A percentile compares a stretch with the other conserved stretches of the same genome.
Evolutionary conservation across 2,888 invertebrate genomes (phyloP).

Genomic region (Eristalis intricaria): DNA sequence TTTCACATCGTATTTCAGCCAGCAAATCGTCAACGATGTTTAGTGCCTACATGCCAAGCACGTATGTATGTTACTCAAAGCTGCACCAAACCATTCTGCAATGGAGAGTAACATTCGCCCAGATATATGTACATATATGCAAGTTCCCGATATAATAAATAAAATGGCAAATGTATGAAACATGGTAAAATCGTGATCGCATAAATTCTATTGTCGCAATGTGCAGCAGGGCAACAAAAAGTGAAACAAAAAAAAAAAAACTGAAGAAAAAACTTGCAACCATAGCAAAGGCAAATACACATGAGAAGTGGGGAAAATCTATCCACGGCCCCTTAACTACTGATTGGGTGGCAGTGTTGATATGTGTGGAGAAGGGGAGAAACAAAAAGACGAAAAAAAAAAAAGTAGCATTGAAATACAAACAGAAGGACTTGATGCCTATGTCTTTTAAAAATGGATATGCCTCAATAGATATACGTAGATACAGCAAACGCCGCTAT

Average conservation of each 20-base stretch:
- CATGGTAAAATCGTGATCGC: conserved; percentile 75
- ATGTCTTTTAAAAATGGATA: conserved; percentile 67
- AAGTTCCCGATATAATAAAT: conserved; percentile 73
- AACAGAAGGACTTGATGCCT: conserved; percentile 72
- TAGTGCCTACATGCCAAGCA: conserved; percentile 20
- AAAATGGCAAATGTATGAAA: conserved; percentile 74
- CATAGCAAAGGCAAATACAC: conserved; percentile 56
- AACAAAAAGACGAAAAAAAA: conserved; percentile 16
- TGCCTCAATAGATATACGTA: conserved; percentile 63
- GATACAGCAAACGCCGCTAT: conserved; percentile 13
- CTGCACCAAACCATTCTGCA: conserved; percentile 26
- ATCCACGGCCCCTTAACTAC: conserved; percentile 30
- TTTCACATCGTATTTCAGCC: conserved; percentile 70
- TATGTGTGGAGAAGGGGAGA: background rate
- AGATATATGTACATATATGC: conserved; percentile 20
- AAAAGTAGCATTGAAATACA: conserved; percentile 60
- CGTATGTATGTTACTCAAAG: conserved; percentile 20
- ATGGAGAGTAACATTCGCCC: conserved; percentile 66
- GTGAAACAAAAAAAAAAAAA: conserved; percentile 22
- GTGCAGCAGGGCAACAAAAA: conserved; percentile 62
- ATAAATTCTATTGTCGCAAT: conserved; percentile 75
- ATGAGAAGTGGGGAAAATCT: conserved; percentile 43
- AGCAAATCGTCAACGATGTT: conserved; percentile 61
- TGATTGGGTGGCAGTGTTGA: background rate
- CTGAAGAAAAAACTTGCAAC: conserved; percentile 31